Conservation (phyloP, 1,140 invertebrate genomes). For the Magallana ariakensis region DNA sequence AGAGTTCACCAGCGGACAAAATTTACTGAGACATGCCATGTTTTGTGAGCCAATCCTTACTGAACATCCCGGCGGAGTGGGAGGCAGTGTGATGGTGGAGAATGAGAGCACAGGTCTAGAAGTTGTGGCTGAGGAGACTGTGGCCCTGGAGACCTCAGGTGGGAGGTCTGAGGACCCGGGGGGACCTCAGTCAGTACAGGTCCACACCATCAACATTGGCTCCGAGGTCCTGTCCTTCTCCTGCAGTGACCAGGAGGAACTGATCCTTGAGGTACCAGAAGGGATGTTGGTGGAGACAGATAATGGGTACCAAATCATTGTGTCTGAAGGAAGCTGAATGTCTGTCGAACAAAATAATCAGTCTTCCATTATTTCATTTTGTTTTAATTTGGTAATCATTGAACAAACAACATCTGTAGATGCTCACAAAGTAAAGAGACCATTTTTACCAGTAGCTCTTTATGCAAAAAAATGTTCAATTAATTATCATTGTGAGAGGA, state of each 20-base stretch:
- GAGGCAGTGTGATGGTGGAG: background rate
- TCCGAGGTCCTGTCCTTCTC: slow-evolving; percentile 7
- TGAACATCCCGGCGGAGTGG: background rate
- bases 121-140: background rate
- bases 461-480: too few relatives aligned
- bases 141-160: background rate
- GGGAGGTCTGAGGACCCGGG: background rate
- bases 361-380: too few relatives aligned
- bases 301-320: slow-evolving; percentile 13
- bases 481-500: too few relatives aligned
- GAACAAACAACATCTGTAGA: too few relatives aligned
- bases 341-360: too few relatives aligned
- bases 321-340: background rate
- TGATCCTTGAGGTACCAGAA: slow-evolving; percentile 26
- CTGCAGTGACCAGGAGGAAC: slow-evolving; percentile 31
- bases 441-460: too few relatives aligned
- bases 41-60: slow-evolving; percentile 11
- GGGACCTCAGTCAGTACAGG: slow-evolving; percentile 11
- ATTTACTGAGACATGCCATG: slow-evolving; percentile 14
- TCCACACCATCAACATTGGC: slow-evolving; percentile 15
- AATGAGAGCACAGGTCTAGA: background rate
- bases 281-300: slow-evolving; percentile 19
- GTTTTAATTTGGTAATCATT: too few relatives aligned
- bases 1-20: background rate
- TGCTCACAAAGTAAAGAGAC: too few relatives aligned